Conservation (phyloP, 1,140 invertebrate genomes). For the Harlomillsia oculata region DNA sequence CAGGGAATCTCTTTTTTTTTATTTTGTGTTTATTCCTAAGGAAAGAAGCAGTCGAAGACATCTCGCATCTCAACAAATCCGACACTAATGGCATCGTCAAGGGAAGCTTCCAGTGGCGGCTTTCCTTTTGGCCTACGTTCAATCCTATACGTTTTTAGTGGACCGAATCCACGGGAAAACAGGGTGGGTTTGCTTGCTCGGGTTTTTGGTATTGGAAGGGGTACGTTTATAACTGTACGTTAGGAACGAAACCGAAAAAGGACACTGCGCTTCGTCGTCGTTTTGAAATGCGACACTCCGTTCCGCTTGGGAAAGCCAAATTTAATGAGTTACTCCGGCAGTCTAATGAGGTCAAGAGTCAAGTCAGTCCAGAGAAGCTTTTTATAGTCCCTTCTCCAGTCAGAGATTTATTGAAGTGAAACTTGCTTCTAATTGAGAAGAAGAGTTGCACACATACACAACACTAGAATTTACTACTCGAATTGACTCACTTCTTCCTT, state of each 20-base stretch:
- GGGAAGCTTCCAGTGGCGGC: constrained; percentile 4
- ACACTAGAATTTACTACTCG: no score
- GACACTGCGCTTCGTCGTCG: neutral
- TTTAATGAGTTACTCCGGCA: constrained; percentile 16
- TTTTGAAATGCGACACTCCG: constrained; percentile 6
- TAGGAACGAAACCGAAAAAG: neutral
- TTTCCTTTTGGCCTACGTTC: neutral
- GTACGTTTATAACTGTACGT: neutral
- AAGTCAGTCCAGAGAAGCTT: constrained; percentile 31
- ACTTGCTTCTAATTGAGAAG: no score
- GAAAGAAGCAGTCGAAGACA: no score
- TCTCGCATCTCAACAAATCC: no score
- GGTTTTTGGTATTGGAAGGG: constrained; percentile 2
- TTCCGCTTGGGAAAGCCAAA: constrained; percentile 11
- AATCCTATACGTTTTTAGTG: neutral
- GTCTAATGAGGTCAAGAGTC: constrained; percentile 16
- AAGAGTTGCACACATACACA: no score
- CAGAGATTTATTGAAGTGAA: no score
- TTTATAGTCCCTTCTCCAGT: no score
- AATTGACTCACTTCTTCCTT: no score
- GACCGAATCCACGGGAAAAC: neutral
- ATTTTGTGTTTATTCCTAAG: no score
- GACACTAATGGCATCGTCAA: constrained; percentile 16
- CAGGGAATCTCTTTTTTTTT: no score
- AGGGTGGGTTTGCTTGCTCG: no score